Base-by-base conservation (phyloP, 2,113 vertebrate species). In the Podiceps cristatus region DNA sequence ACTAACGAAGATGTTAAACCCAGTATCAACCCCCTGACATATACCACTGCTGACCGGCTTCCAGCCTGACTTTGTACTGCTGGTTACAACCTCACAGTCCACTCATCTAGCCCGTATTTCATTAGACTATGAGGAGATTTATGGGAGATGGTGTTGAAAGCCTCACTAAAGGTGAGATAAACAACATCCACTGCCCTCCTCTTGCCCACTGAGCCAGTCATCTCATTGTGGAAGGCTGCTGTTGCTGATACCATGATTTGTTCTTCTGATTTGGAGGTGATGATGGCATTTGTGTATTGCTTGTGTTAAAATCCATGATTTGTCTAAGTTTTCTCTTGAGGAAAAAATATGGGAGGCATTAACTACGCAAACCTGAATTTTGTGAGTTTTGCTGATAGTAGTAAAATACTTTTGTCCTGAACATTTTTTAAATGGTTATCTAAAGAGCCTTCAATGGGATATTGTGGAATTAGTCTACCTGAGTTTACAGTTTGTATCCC, bases 1-100 rank as follows among this genome's bases (percentile, higher is more conserved):
- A 6, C 27, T 49, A 16, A 11, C 8, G 14, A 67, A 67, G 47
- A 27, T 52, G 19, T 85, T 55, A 75, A 67, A 49, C 19, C 24
- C 27, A 37, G 0, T 59, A n/a, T 56, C 0, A 9, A 1, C 10
- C 9, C 3, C 7, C 6, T 29, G 45, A 15, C 25, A 3, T 62
- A 2, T 11, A 13, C 16, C 11, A 3, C 25, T 67, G 50, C 8
- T 59, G 47, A 11, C 31, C 63, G 58, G 8, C 18, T 72, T 87
- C 25, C 27, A 80, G 42, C 22, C 68, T 67, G 52, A 33, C 22
- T 66, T 80, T 37, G 22, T 75, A 7, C 47, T 56, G 24, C 33
- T 84, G 49, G 15, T 40, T 28, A 40, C 33, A 72, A 7, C 27
- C 29, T 81, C 47, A 47, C 33, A 63, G 62, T 37, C 24, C 1